A percentile compares a stretch with the other conserved stretches of the same genome.
These are phyloP conservation scores for Scylla paramamosain DNA, from an alignment of 1,140 invertebrate genomes.

Conservation along the genomic window DNA sequence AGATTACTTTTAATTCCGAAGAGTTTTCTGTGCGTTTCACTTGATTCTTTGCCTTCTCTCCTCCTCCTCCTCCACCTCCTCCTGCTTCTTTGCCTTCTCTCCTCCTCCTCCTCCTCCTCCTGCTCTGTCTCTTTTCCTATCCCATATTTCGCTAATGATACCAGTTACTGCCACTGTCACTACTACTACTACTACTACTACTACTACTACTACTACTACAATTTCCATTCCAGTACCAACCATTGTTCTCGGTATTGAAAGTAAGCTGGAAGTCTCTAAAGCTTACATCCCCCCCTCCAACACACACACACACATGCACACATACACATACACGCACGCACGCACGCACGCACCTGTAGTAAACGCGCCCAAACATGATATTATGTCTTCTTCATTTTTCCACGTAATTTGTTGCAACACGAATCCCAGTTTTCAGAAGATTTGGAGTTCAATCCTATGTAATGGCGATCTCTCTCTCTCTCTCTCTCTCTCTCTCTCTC, in stretches of 20 bases:
- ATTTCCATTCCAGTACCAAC: neutral
- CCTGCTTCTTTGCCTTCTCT: too few relatives aligned
- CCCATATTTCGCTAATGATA: too few relatives aligned
- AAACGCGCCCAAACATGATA: neutral
- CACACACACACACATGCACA: too few relatives aligned
- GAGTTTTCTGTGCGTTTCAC: too few relatives aligned
- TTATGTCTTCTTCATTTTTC: neutral
- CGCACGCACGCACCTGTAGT: neutral
- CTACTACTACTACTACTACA: conserved; percentile 22
- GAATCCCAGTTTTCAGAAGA: neutral
- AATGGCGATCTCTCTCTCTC: neutral
- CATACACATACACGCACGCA: neutral
- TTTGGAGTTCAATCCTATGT: neutral
- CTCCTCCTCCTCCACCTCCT: neutral
- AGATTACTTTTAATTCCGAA: too few relatives aligned
- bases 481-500: conserved; percentile 6
- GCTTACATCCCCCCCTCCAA: neutral
- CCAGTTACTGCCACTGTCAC: too few relatives aligned
- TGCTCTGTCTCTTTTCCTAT: too few relatives aligned
- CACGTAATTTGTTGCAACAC: neutral
- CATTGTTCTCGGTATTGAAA: neutral
- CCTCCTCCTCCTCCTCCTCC: too few relatives aligned
- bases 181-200: conserved; percentile 21
- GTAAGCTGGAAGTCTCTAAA: neutral
- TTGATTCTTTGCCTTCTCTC: too few relatives aligned